Percentiles rank a stretch among this genome's conserved stretches.
phyloP scores from a whole-genome alignment of 2,888 invertebrate genomes.

The Ligdia adustata region DNA sequence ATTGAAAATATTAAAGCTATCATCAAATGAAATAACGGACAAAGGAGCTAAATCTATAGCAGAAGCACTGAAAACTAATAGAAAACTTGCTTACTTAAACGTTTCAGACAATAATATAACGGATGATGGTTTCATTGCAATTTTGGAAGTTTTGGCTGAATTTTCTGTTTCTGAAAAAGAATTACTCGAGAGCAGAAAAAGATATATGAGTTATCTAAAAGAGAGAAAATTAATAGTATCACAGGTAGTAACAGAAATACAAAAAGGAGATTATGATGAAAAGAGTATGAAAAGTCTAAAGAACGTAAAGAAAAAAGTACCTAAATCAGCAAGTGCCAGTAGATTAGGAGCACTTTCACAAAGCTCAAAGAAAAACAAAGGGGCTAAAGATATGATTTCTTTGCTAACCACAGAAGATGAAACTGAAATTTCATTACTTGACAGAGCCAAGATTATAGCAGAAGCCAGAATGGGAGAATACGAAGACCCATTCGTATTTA shows the following conservation, averaged over 20 bases:
- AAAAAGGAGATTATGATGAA: neutral
- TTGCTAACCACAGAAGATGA: neutral
- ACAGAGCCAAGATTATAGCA: neutral
- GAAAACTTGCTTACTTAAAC: constrained; percentile 55
- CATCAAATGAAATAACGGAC: constrained; percentile 60
- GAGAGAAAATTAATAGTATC: neutral
- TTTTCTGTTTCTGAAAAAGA: neutral
- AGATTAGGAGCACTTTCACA: too few relatives aligned
- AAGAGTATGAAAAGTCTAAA: neutral
- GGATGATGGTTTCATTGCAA: neutral
- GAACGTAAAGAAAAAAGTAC: neutral
- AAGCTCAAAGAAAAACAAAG: neutral
- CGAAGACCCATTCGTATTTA: neutral
- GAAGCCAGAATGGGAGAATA: neutral
- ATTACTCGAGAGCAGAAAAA: neutral
- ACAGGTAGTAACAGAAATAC: neutral
- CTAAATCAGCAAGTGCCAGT: neutral
- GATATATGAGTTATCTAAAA: neutral
- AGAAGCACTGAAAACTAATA: constrained; percentile 51
- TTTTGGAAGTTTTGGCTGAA: neutral
- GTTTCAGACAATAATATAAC: constrained; percentile 49
- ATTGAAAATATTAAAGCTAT: constrained; percentile 51
- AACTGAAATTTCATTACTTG: neutral
- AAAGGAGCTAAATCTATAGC: constrained; percentile 50
- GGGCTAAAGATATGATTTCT: neutral